phyloP scores from a whole-genome alignment of 2,797 vertebrate species.

The Crypturellus tataupa region DNA sequence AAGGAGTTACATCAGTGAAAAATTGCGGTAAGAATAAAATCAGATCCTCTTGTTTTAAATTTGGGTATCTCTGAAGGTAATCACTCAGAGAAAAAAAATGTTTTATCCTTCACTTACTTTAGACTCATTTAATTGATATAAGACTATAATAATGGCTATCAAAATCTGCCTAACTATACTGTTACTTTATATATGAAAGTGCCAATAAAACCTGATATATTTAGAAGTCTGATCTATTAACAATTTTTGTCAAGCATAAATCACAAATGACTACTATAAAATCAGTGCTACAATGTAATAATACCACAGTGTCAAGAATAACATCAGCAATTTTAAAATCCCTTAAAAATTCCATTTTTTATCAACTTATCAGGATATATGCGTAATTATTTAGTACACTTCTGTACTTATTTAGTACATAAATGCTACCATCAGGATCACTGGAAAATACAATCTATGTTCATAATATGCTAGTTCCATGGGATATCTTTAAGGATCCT shows the following conservation, averaged over 20 bases:
- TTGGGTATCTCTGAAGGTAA: neutral
- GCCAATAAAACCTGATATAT: conserved; percentile 37
- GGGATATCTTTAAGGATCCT: conserved; percentile 48
- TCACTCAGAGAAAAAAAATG: neutral
- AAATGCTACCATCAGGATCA: neutral
- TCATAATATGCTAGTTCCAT: neutral
- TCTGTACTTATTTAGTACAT: neutral
- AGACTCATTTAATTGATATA: conserved; percentile 40
- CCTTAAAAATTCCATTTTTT: neutral
- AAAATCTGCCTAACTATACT: conserved; percentile 25
- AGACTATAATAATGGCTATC: conserved; percentile 16
- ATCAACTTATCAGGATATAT: neutral
- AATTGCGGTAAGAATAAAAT: neutral
- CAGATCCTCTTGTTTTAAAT: neutral
- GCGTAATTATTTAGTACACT: neutral
- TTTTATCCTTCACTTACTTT: neutral
- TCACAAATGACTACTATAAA: neutral
- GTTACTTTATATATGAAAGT: conserved; percentile 41
- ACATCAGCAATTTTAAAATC: conserved; percentile 8
- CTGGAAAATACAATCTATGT: neutral
- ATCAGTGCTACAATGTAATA: neutral
- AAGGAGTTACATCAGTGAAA: neutral
- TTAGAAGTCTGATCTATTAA: neutral
- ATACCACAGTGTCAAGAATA: neutral
- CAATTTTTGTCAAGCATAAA: neutral